phyloP scores from a whole-genome alignment of 2,888 invertebrate species.

The Watsonalla binaria region DNA sequence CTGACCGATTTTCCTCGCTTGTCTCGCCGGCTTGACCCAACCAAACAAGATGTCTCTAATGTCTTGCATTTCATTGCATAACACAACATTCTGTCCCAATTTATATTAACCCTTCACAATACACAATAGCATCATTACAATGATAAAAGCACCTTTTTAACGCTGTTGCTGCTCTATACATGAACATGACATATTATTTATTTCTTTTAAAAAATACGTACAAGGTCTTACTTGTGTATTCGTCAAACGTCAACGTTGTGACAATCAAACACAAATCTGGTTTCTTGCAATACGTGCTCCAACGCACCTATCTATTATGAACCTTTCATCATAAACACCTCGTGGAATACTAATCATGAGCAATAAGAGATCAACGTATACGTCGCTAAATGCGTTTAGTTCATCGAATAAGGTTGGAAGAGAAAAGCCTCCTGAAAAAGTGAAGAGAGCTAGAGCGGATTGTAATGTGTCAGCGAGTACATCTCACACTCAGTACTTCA shows the following conservation, averaged over 20 bases:
- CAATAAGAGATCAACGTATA: conserved; percentile 17
- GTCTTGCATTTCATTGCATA: conserved; percentile 27
- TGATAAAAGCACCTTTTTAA: background rate
- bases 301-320: no score
- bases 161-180: no score
- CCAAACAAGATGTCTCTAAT: conserved; percentile 29
- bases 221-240: no score
- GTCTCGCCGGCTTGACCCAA: conserved; percentile 15
- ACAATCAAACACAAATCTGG: no score
- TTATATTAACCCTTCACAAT: background rate
- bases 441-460: conserved; percentile 23
- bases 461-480: conserved; percentile 30
- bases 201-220: no score
- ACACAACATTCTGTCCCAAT: conserved; percentile 9
- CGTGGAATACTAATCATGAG: conserved; percentile 17
- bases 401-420: background rate
- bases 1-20: conserved; percentile 55
- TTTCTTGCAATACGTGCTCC: no score
- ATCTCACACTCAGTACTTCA: conserved; percentile 51
- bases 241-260: no score
- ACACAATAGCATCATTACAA: background rate
- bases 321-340: background rate
- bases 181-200: no score
- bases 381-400: background rate
- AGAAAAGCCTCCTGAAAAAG: background rate